Conservation (phyloP, 2,888 invertebrate genomes). For the Drosophila neutralis region DNA sequence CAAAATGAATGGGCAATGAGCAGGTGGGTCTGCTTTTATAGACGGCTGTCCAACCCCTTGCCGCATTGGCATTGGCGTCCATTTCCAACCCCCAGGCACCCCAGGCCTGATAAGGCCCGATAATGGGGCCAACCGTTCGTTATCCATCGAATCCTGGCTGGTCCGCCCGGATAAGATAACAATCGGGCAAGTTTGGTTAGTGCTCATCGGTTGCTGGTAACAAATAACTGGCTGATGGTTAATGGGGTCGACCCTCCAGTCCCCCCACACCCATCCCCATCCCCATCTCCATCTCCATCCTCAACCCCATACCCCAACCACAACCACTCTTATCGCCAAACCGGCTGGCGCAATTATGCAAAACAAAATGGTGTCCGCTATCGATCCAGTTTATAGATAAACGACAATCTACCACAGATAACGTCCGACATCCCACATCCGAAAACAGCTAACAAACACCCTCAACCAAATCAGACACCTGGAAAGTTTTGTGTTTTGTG, state of each 20-base stretch:
- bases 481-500: not conserved
- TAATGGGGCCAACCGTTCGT: conserved; percentile 18
- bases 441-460: conserved; percentile 1
- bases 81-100: conserved; percentile 29
- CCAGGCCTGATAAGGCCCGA: conserved; percentile 9
- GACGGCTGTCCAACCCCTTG: conserved; percentile 40
- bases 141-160: conserved; percentile 61
- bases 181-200: conserved; percentile 31
- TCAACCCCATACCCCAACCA: conserved; percentile 28
- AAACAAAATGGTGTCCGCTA: conserved; percentile 76
- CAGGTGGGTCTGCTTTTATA: conserved; percentile 80
- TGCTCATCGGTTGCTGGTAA: conserved; percentile 21
- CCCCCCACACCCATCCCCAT: not conserved
- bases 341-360: conserved; percentile 70
- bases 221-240: conserved; percentile 3
- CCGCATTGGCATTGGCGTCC: conserved; percentile 11
- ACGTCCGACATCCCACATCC: conserved; percentile 23
- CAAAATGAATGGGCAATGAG: conserved; percentile 76
- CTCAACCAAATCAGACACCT: conserved; percentile 21
- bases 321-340: conserved; percentile 48
- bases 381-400: conserved; percentile 61
- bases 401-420: conserved; percentile 27
- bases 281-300: not conserved
- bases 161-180: conserved; percentile 72
- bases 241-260: conserved; percentile 39